Conservation (phyloP, 1,140 invertebrate genomes). For the Anastrepha ludens region DNA sequence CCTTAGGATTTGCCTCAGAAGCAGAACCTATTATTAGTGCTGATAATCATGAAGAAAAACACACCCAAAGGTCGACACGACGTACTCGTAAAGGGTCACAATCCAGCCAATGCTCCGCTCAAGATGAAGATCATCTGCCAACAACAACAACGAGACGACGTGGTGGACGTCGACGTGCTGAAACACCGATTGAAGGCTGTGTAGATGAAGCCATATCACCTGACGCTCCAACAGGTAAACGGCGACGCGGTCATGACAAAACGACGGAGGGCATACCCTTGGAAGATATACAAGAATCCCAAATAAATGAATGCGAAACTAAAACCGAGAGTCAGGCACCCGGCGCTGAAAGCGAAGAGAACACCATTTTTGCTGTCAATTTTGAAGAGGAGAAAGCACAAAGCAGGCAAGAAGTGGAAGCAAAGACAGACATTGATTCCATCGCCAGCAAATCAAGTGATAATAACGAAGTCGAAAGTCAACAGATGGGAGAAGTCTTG, state of each 20-base stretch:
- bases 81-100: conserved; percentile 58
- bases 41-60: neutral
- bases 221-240: neutral
- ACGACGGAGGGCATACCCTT: neutral
- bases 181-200: neutral
- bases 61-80: conserved; percentile 54
- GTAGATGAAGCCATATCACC: neutral
- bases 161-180: conserved; percentile 35
- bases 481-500: neutral
- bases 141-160: conserved; percentile 28
- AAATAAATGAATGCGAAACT: neutral
- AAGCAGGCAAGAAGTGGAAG: too few relatives aligned
- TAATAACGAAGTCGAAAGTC: neutral
- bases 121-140: conserved; percentile 17
- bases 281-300: conserved; percentile 2
- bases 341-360: neutral
- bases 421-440: too few relatives aligned
- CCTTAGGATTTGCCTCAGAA: neutral
- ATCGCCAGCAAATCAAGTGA: neutral
- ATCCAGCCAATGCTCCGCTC: neutral
- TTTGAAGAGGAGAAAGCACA: neutral
- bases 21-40: neutral
- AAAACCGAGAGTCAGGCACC: neutral
- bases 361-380: neutral
- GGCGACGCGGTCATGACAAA: neutral